These are phyloP conservation scores for Menidia menidia DNA, from an alignment of 2,797 vertebrate species.

Conservation along the genomic window DNA sequence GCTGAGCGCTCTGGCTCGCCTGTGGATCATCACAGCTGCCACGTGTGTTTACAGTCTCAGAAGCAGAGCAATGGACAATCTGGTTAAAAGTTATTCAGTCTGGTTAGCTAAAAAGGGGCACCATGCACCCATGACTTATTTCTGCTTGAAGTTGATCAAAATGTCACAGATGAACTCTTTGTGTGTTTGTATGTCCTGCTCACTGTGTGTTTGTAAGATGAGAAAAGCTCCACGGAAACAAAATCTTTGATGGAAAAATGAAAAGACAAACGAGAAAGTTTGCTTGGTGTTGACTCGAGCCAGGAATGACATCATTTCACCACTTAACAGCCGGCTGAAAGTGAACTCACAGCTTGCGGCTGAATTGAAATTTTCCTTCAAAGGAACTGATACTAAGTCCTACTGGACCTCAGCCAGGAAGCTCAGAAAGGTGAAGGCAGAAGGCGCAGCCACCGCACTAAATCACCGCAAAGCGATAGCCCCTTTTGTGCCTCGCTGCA, in stretches of 20 bases:
- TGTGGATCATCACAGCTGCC: slow-evolving; percentile 70
- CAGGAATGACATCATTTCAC: slow-evolving; percentile 16
- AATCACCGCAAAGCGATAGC: slow-evolving; percentile 22
- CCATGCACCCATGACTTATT: slow-evolving; percentile 39
- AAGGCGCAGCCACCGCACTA: slow-evolving; percentile 20
- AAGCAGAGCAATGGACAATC: slow-evolving; percentile 59
- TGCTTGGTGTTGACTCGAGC: background rate
- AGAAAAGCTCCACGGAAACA: slow-evolving; percentile 23
- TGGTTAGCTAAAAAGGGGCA: slow-evolving; percentile 24
- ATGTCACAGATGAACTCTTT: slow-evolving; percentile 3
- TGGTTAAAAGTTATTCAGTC: slow-evolving; percentile 44
- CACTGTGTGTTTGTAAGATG: slow-evolving; percentile 4
- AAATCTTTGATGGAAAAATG: slow-evolving; percentile 8
- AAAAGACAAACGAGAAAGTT: slow-evolving; percentile 24
- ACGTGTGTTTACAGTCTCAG: slow-evolving; percentile 70
- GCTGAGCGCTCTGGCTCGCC: slow-evolving; percentile 44
- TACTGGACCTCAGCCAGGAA: slow-evolving; percentile 36
- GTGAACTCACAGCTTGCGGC: background rate
- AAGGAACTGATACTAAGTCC: slow-evolving; percentile 11
- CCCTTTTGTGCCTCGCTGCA: slow-evolving; percentile 26
- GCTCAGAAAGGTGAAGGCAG: slow-evolving; percentile 17
- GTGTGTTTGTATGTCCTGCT: slow-evolving; percentile 10
- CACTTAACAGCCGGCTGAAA: slow-evolving; percentile 13
- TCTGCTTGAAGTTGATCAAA: slow-evolving; percentile 38
- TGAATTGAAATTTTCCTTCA: slow-evolving; percentile 18